phyloP scores from a whole-genome alignment of 2,113 vertebrate species.

The Oenanthe oenanthe region DNA sequence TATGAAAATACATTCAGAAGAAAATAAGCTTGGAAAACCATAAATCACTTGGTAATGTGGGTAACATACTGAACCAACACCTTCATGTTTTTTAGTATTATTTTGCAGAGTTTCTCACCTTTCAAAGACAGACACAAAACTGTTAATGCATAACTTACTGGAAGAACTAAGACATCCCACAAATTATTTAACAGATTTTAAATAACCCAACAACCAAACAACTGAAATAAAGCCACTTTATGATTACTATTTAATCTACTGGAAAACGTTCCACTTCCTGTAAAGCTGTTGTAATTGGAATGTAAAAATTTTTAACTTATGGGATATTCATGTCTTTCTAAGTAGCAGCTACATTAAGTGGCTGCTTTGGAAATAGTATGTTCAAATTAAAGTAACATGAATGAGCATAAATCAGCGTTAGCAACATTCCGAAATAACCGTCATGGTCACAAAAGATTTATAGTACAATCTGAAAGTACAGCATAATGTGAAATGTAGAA shows the following conservation, averaged over 20 bases:
- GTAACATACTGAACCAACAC: background rate
- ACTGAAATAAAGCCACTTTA: background rate
- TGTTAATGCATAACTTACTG: background rate
- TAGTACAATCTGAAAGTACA: constrained; percentile 73
- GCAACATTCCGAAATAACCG: constrained; percentile 72
- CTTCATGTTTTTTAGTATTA: background rate
- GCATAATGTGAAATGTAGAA: constrained; percentile 81
- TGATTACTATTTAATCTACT: constrained; percentile 40
- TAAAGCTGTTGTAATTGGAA: constrained; percentile 64
- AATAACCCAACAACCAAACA: background rate
- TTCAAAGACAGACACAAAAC: background rate
- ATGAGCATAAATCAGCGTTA: constrained; percentile 76
- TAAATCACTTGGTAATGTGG: background rate
- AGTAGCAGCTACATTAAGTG: constrained; percentile 66
- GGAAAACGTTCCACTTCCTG: constrained; percentile 34
- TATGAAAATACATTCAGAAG: background rate
- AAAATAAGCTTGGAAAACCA: background rate
- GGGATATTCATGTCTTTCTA: constrained; percentile 67
- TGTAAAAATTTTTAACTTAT: constrained; percentile 63
- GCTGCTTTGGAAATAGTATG: constrained; percentile 70
- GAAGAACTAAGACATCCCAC: background rate
- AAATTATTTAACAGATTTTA: background rate
- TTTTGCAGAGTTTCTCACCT: background rate
- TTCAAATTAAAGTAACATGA: constrained; percentile 80
- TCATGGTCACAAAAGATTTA: constrained; percentile 77